phyloP scores from a whole-genome alignment of 2,888 invertebrate genomes.

The Trisateles emortualis region DNA sequence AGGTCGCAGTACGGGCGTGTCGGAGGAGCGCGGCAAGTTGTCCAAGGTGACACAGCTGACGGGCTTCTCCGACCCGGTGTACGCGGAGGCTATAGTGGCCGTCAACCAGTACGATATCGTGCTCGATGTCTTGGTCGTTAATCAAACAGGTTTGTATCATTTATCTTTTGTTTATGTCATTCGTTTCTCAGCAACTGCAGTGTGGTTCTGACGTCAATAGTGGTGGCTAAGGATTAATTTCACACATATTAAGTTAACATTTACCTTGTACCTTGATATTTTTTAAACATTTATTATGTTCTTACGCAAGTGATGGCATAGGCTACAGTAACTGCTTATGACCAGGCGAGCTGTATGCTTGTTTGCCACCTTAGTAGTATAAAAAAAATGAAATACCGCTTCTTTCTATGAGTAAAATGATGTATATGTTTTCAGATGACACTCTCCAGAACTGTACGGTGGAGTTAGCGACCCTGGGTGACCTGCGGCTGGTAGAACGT shows the following conservation, averaged over 20 bases:
- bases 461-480: constrained; percentile 98
- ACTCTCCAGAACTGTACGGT: constrained; percentile 99
- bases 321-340: too few species aligned
- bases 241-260: too few species aligned
- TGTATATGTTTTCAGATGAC: constrained; percentile 87
- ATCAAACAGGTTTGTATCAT: constrained; percentile 93
- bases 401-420: not conserved
- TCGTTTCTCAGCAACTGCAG: too few species aligned
- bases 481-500: constrained; percentile 98
- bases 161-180: not conserved
- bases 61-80: constrained; percentile 99
- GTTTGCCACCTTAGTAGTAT: too few species aligned
- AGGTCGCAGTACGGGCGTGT: constrained; percentile 61
- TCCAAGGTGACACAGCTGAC: constrained; percentile 97
- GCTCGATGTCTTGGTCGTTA: constrained; percentile 98
- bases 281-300: too few species aligned
- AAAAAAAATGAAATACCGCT: too few species aligned
- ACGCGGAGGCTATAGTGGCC: constrained; percentile 99
- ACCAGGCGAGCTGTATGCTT: too few species aligned
- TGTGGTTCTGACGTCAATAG: too few species aligned
- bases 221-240: too few species aligned
- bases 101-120: constrained; percentile 99
- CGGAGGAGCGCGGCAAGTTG: constrained; percentile 67
- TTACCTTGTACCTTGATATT: too few species aligned
- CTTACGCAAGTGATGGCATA: too few species aligned